Evolutionary conservation across 2,888 invertebrate genomes (phyloP).

Genomic region (Melieria picta): DNA sequence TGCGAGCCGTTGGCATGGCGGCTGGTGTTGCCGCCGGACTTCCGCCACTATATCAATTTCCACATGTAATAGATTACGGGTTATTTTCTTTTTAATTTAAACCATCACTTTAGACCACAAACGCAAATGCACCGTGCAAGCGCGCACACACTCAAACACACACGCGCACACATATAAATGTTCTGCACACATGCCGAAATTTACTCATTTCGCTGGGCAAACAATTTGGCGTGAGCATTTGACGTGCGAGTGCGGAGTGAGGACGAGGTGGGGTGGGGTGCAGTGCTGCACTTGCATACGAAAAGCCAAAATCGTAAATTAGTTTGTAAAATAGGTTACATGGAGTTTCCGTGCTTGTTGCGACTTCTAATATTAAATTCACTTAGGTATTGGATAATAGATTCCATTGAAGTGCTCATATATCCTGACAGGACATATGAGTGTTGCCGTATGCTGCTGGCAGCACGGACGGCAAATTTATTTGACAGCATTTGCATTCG

Average conservation of each 20-base stretch:
- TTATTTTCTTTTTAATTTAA: slow-evolving; percentile 56
- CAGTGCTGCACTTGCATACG: neutral
- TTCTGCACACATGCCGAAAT: slow-evolving; percentile 6
- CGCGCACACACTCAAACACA: neutral
- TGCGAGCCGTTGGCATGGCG: too few species aligned
- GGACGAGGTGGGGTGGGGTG: neutral
- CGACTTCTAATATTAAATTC: slow-evolving; percentile 30
- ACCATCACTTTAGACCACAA: slow-evolving; percentile 50
- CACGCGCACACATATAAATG: neutral
- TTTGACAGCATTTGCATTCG: neutral
- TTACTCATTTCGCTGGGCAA: slow-evolving; percentile 13
- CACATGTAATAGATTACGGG: slow-evolving; percentile 53
- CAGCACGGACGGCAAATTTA: neutral
- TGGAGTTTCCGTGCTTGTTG: slow-evolving; percentile 8
- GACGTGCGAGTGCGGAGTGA: neutral
- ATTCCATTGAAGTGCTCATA: slow-evolving; percentile 19
- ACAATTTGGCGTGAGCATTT: neutral
- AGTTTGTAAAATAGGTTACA: slow-evolving; percentile 35
- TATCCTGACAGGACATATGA: neutral
- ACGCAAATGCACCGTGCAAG: slow-evolving; percentile 39
- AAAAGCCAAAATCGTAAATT: slow-evolving; percentile 37
- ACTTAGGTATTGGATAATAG: slow-evolving; percentile 32
- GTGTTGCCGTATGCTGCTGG: neutral
- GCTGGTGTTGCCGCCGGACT: neutral
- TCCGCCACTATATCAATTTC: slow-evolving; percentile 47